These are phyloP conservation scores for Standfussiana lucernea DNA, from an alignment of 2,888 invertebrate species.

Conservation along the genomic window DNA sequence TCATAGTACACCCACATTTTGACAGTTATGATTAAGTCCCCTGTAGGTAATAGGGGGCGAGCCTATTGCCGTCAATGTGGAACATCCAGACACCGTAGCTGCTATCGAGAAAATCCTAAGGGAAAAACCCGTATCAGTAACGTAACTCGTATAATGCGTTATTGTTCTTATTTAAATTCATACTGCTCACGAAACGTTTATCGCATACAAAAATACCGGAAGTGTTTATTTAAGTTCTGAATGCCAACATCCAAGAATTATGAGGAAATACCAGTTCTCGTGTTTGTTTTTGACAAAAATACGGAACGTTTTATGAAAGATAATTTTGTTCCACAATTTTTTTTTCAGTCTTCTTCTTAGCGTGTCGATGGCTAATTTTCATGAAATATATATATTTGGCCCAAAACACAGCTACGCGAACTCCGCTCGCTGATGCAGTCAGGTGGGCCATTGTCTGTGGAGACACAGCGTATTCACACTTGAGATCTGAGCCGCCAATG, in stretches of 20 bases:
- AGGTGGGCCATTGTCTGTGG: too few relatives aligned
- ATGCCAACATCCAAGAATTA: conserved; percentile 34
- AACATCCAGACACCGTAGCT: not conserved
- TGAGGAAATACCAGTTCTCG: conserved; percentile 1
- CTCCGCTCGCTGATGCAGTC: not conserved
- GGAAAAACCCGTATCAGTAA: not conserved
- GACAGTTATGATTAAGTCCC: not conserved
- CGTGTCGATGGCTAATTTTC: not conserved
- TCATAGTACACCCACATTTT: not conserved
- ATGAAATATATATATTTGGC: not conserved
- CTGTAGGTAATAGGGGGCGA: not conserved
- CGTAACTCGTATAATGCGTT: not conserved
- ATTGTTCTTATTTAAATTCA: conserved; percentile 47
- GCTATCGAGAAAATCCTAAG: not conserved
- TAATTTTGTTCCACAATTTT: not conserved
- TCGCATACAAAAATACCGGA: conserved; percentile 49
- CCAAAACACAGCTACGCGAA: not conserved
- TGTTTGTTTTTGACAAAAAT: conserved; percentile 17
- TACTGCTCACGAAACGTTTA: conserved; percentile 27
- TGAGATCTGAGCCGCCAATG: too few relatives aligned
- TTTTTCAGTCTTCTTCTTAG: not conserved
- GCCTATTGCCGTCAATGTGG: not conserved
- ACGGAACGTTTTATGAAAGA: not conserved
- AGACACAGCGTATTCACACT: too few relatives aligned
- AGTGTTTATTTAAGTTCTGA: conserved; percentile 43